Percentiles rank a stretch among this genome's conserved stretches.
These are phyloP conservation scores for Oncorhynchus masou DNA, from an alignment of 2,113 vertebrate genomes.

Conservation along the genomic window DNA sequence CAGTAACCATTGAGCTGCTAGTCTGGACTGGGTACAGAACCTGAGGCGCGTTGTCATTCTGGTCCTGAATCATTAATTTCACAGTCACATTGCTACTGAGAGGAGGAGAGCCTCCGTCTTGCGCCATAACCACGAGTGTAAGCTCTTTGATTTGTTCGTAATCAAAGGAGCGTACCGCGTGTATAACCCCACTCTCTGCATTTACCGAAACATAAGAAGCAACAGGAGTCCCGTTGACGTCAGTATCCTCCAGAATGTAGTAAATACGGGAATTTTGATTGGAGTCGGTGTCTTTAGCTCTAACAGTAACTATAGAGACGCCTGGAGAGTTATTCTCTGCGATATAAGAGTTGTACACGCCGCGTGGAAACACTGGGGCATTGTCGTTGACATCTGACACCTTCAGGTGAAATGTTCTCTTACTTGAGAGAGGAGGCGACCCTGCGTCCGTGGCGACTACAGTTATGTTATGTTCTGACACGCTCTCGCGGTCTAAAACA, in stretches of 20 bases:
- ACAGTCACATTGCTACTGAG: conserved; percentile 43
- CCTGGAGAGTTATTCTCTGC: conserved; percentile 58
- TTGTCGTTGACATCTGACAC: conserved; percentile 72
- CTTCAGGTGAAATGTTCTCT: conserved; percentile 48
- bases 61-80: conserved; percentile 44
- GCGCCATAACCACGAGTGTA: conserved; percentile 24
- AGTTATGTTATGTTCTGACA: conserved; percentile 18
- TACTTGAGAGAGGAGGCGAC: conserved; percentile 22
- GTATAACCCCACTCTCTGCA: conserved; percentile 44
- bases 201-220: conserved; percentile 38
- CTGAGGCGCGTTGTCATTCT: conserved; percentile 55
- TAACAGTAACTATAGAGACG: conserved; percentile 40
- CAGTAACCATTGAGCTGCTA: conserved; percentile 33
- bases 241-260: conserved; percentile 44
- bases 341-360: conserved; percentile 52
- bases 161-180: conserved; percentile 50
- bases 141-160: conserved; percentile 55
- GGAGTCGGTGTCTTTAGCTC: conserved; percentile 49
- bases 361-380: conserved; percentile 53
- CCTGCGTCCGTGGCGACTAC: conserved; percentile 26
- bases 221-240: conserved; percentile 30
- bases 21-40: conserved; percentile 44
- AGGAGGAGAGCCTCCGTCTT: conserved; percentile 44
- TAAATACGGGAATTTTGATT: conserved; percentile 44
- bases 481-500: background rate